Conservation (phyloP, 1,140 invertebrate genomes). For the Ditylenchus dipsaci region DNA sequence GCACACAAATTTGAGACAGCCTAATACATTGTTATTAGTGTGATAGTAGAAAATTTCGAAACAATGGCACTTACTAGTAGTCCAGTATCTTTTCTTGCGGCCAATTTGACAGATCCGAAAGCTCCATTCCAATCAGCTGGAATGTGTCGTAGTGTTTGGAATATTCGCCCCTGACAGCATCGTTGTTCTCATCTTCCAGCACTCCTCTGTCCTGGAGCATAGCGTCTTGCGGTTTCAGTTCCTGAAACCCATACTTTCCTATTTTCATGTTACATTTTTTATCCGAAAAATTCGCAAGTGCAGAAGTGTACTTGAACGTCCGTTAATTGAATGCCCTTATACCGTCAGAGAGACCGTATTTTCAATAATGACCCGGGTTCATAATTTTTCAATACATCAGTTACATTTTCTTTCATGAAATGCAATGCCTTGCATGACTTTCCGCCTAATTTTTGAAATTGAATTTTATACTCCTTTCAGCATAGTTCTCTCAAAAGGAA, state of each 20-base stretch:
- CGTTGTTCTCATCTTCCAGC: conserved; percentile 47
- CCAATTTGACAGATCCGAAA: conserved; percentile 72
- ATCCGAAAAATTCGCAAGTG: too few relatives aligned
- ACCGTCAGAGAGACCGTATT: too few relatives aligned
- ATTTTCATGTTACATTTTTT: not conserved
- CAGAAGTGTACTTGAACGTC: too few relatives aligned
- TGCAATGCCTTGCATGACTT: too few relatives aligned
- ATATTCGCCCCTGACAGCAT: conserved; percentile 60
- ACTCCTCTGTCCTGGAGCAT: conserved; percentile 10
- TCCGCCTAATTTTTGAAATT: too few relatives aligned
- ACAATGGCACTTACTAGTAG: conserved; percentile 59
- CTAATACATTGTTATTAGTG: conserved; percentile 38
- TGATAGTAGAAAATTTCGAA: not conserved
- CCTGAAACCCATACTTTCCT: not conserved
- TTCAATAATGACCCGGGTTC: too few relatives aligned
- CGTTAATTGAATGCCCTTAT: too few relatives aligned
- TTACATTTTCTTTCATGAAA: too few relatives aligned
- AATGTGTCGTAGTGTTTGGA: conserved; percentile 68
- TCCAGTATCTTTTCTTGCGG: conserved; percentile 65
- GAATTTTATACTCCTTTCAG: too few relatives aligned
- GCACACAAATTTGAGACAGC: conserved; percentile 71
- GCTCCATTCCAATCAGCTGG: conserved; percentile 72
- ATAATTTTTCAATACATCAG: too few relatives aligned
- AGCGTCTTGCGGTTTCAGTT: conserved; percentile 23
- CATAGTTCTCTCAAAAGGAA: too few relatives aligned